These are phyloP conservation scores for Phymastichus coffea DNA, from an alignment of 1,140 invertebrate genomes.

Conservation along the genomic window DNA sequence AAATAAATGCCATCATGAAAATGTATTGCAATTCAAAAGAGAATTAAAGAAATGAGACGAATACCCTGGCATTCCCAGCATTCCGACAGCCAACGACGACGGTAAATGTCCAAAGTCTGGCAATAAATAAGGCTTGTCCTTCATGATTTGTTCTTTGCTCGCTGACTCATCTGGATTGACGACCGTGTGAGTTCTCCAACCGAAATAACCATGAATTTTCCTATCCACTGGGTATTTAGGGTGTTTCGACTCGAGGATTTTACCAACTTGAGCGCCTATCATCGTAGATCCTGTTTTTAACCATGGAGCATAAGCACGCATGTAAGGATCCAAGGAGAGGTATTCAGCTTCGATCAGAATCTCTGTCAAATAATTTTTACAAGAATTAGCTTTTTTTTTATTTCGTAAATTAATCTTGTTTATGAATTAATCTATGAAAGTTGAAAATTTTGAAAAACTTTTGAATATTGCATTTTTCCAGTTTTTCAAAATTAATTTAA, in stretches of 20 bases:
- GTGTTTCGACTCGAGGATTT: conserved; percentile 63
- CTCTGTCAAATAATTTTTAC: too few relatives aligned
- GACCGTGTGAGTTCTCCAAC: conserved; percentile 60
- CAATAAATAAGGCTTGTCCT: conserved; percentile 47
- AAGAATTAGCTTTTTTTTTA: too few relatives aligned
- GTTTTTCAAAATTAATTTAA: too few relatives aligned
- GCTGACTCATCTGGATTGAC: conserved; percentile 30
- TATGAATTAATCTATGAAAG: too few relatives aligned
- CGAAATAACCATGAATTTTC: conserved; percentile 60
- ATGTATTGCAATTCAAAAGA: neutral
- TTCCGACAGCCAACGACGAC: conserved; percentile 60
- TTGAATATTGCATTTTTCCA: too few relatives aligned
- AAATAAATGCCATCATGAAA: conserved; percentile 9
- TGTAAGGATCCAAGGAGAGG: conserved; percentile 70
- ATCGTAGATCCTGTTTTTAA: conserved; percentile 59
- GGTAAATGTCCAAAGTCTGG: conserved; percentile 59
- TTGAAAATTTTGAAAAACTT: too few relatives aligned
- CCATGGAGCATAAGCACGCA: conserved; percentile 60
- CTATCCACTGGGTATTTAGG: conserved; percentile 61
- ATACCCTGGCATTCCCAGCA: conserved; percentile 68
- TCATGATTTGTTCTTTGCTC: neutral
- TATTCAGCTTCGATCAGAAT: conserved; percentile 65
- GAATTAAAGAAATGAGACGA: neutral
- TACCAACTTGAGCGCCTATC: conserved; percentile 64
- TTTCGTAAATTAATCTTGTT: too few relatives aligned